A percentile compares a stretch with the other conserved stretches of the same genome.
These are phyloP conservation scores for Oryzias celebensis DNA, from an alignment of 2,113 vertebrate species.

Conservation along the genomic window DNA sequence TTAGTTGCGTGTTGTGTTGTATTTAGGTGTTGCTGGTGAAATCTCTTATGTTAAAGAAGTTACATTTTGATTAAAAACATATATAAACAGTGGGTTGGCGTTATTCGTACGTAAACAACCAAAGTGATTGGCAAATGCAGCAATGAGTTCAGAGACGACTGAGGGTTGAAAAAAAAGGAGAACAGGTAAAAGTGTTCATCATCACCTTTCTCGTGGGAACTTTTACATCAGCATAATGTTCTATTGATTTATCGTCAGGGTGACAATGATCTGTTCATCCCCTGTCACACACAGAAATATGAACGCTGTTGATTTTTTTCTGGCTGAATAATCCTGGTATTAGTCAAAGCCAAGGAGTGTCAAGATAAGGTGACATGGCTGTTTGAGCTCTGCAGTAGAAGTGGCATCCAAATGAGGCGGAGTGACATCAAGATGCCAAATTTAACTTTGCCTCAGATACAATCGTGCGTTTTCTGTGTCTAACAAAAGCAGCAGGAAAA, in stretches of 20 bases:
- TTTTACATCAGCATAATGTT: slow-evolving; percentile 61
- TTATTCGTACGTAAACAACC: too few relatives aligned
- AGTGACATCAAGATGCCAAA: not conserved
- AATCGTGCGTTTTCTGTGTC: not conserved
- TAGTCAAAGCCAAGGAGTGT: slow-evolving; percentile 57
- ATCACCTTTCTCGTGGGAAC: slow-evolving; percentile 52
- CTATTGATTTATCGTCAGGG: slow-evolving; percentile 71
- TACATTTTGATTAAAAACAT: too few relatives aligned
- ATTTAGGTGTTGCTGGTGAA: too few relatives aligned
- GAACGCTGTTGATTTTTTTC: slow-evolving; percentile 55
- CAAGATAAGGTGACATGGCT: slow-evolving; percentile 45
- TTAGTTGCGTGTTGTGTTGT: too few relatives aligned
- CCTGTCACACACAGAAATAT: slow-evolving; percentile 60
- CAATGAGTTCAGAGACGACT: too few relatives aligned
- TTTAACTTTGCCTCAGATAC: not conserved
- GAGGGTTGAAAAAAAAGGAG: too few relatives aligned
- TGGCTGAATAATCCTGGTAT: slow-evolving; percentile 59
- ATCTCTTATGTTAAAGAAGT: too few relatives aligned
- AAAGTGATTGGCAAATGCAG: too few relatives aligned
- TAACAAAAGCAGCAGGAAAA: not conserved
- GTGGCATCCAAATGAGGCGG: slow-evolving; percentile 24
- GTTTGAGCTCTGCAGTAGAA: slow-evolving; percentile 24
- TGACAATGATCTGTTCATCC: slow-evolving; percentile 67
- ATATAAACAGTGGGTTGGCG: too few relatives aligned
- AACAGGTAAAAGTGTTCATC: slow-evolving; percentile 1